Evolutionary conservation across 1,140 invertebrate species (phyloP), one percentile per base, ranked within the genome.

Genomic region (Maniola jurtina): DNA sequence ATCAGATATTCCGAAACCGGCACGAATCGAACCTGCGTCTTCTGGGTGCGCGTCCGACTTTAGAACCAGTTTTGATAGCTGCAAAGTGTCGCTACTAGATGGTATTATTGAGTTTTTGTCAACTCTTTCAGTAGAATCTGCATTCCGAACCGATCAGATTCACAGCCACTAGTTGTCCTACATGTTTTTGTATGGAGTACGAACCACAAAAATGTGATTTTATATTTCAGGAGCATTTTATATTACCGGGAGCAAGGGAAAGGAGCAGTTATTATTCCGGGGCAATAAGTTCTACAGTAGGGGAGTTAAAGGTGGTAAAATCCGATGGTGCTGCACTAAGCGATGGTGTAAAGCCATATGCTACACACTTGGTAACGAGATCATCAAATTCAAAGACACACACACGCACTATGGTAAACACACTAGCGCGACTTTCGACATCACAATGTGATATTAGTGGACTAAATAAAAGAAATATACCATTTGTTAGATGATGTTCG

Each of bases 241-340:
- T 25, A 50, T 71, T 15, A 66, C 71, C 10, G 60, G 61, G 13
- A 64, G 63, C 8, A 77, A 77, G 15, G 73, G 73, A 0, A 65
- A 73, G 9, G 62, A 73, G 6, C 78, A 80, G 16, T 47, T 80
- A 38, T n/a, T 71, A 36, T 65, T 65, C 38, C 68, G 62, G 0
- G 76, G 71, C 2, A 72, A 77, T 38, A 79, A 75, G 38, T 80
- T 77, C 38, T 80, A 81, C 52, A 75, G 73, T n/a, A 68, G 75
- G 0, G 71, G 65, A 4, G 52, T 55, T 1, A 7, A 55, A 8
- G 52, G 57, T 8, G 71, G 72, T 0, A 79, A 77, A 54, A 66
- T 65, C 6, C 58, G 81, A 14, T 83, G 81, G 81, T 75, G 77
- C 11, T 83, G 81, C 16, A 80, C 77, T 0, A 80, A 77, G n/a